Base-by-base conservation (phyloP, 2,113 vertebrate species). In the Petrocephalus microphthalmus region DNA sequence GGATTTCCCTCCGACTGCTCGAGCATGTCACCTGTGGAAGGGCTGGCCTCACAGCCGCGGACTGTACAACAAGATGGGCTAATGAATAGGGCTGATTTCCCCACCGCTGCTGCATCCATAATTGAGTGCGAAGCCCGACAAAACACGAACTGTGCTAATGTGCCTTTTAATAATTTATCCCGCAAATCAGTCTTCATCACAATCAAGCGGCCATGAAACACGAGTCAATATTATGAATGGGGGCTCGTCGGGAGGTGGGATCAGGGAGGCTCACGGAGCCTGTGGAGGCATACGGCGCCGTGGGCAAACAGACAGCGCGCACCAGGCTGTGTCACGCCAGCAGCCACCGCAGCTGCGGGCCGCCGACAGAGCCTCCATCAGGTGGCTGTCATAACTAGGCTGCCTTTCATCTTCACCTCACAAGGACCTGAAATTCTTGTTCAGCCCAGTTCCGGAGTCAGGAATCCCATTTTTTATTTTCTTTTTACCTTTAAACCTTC, bases 161-260 rank as follows among this genome's bases (percentile, higher is more conserved):
- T 25, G 85, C 25, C 56, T 56, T 85, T 90, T 88, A 90, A 91
- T 91, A 90, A 91, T 90, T 90, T 51, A 91, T 86, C 54, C 51
- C 74, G 90, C 84, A 90, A 90, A 92, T 93, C 89, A 74, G 88
- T 93, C 90, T 91, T 89, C 90, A 92, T 90, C 88, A 91, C 89
- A 91, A 85, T 90, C 88, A 93, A 90, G 88, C 88, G 25, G 87
- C 86, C 87, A 88, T 90, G 89, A 91, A 91, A 90, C 89, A 91
- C 57, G 45, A 90, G 91, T 91, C 89, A 92, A 90, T 90, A 91
- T 87, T 87, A 53, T 87, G 87, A 87, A 82, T 91, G 88, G 56
- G 56, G 83, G 67, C 84, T 90, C 57, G 56, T 71, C 85, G 84
- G 53, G 89, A 88, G 89, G 89, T 64, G 91, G 85, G 90, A 42